Evolutionary conservation across 2,797 vertebrate species (phyloP).

Genomic region (Hydrolagus colliei): DNA sequence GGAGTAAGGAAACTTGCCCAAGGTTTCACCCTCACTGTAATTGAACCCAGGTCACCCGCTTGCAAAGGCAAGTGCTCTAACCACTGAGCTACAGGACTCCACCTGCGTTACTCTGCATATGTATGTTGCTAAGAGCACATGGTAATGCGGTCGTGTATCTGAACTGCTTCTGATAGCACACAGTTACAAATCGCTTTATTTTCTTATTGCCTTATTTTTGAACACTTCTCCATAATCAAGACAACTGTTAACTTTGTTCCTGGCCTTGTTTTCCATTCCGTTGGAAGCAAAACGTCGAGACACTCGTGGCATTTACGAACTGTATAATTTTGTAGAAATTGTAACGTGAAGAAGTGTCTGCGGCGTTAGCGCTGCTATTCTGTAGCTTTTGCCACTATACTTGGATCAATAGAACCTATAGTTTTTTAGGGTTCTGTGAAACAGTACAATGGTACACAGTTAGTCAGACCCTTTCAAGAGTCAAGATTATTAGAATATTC

Average conservation of each 20-base stretch:
- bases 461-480: background rate
- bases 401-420: background rate
- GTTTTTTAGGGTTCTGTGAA: background rate
- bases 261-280: background rate
- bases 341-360: background rate
- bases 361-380: background rate
- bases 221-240: background rate
- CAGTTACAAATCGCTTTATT: background rate
- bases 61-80: too few species aligned
- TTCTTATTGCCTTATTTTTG: background rate
- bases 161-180: constrained; percentile 9
- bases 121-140: background rate
- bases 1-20: too few species aligned
- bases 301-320: background rate
- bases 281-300: background rate
- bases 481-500: background rate
- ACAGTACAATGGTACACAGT: background rate
- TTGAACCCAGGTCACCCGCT: too few species aligned
- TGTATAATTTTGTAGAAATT: background rate
- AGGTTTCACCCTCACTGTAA: too few species aligned
- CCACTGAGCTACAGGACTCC: too few species aligned
- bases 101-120: background rate
- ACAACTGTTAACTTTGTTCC: background rate
- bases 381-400: background rate
- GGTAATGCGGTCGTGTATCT: background rate